Evolutionary conservation across 92 coral and sea anemone genomes (phyloP).

Genomic region (Galaxea fascicularis): DNA sequence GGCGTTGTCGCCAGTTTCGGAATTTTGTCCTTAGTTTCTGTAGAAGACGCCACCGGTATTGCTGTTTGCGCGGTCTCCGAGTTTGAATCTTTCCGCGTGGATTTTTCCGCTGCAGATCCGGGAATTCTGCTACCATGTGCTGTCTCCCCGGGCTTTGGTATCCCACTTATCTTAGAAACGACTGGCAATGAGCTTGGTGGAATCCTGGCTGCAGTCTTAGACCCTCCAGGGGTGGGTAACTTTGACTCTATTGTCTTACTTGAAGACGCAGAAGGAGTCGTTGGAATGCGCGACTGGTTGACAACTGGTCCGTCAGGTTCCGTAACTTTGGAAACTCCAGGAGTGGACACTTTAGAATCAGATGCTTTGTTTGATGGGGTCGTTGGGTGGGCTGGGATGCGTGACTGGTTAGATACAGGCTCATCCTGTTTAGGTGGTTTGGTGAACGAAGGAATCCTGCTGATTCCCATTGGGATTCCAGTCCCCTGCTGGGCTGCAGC

Average conservation of each 20-base stretch:
- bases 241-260: constrained; percentile 51
- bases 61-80: constrained; percentile 12
- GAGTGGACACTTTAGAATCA: constrained; percentile 14
- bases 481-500: constrained; percentile 43
- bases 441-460: constrained; percentile 73
- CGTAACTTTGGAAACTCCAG: constrained; percentile 7
- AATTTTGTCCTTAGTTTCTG: constrained; percentile 45
- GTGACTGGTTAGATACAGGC: constrained; percentile 32
- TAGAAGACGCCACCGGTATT: constrained; percentile 27
- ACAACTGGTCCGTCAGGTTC: constrained; percentile 37
- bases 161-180: constrained; percentile 54
- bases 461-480: constrained; percentile 57
- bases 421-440: constrained; percentile 28
- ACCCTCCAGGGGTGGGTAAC: constrained; percentile 53
- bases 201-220: constrained; percentile 41
- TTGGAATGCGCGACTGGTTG: constrained; percentile 46
- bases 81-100: constrained; percentile 13
- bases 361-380: constrained; percentile 23
- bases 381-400: constrained; percentile 32
- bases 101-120: constrained; percentile 1
- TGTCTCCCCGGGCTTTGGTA: constrained; percentile 61
- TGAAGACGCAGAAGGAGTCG: constrained; percentile 16
- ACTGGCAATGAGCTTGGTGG: constrained; percentile 47
- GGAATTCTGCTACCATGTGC: constrained; percentile 23
- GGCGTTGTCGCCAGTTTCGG: constrained; percentile 41